Evolutionary conservation across 2,888 invertebrate genomes (phyloP), one percentile per base, ranked within the genome.

Genomic region (Tetramorium bicarinatum): DNA sequence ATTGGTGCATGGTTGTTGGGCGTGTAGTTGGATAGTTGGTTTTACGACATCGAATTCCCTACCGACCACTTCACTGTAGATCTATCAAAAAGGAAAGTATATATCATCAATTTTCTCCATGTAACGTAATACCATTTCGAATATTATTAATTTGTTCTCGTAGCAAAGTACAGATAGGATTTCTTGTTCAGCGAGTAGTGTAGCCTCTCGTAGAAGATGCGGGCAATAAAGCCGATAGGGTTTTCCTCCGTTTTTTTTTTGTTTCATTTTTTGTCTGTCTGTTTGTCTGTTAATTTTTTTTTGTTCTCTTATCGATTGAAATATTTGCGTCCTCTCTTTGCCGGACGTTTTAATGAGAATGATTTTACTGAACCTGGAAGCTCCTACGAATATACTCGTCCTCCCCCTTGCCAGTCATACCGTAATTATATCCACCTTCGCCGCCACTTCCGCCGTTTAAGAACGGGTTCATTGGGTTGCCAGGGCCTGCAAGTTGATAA

Each of bases 341-440:
- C 61, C 52, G 83, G 85, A 87, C 87, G 84, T 88, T 87, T 85
- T 83, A 91, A 64, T 85, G 86, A 87, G 83, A 87, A 87, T 88
- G 86, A 82, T 89, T 88, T 89, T 92, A 90, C 91, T 91, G 89
- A 91, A 95, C 95, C 94, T 95, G 94, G 92, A 95, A 95, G 92
- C 94, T 94, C 91, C 93, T 93, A 91, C 95, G 93, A 90, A 95
- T 95, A 91, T 94, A 94, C 91, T 94, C 95, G 91, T 95, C 94
- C 89, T 94, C 94, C 86, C 92, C 92, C 90, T 92, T 93, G 88
- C 93, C 91, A 89, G 91, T 91, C 87, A 92, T 92, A 90, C 93
- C 92, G 89, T 93, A 94, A 92, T 93, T 93, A 89, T 92, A 93
- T 87, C 91, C 91, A 83, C 92, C 93, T 56, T 92, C 93, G 49